A percentile compares a stretch with the other conserved stretches of the same genome.
phyloP scores from a whole-genome alignment of 2,888 invertebrate genomes.

The Pyrrhia umbra region DNA sequence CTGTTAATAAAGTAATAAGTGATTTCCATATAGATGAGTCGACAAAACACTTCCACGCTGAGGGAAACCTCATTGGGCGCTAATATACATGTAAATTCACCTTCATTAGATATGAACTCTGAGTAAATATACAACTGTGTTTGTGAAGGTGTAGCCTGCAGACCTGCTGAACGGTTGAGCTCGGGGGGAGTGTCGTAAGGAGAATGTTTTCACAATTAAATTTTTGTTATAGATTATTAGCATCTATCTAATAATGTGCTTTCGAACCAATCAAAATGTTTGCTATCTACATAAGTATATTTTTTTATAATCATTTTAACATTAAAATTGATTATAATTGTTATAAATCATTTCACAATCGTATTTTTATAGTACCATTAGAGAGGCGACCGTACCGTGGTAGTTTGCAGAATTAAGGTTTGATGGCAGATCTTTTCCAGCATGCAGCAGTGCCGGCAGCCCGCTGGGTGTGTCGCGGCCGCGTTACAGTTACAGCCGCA shows the following conservation, averaged over 20 bases:
- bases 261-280: too few species aligned
- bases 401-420: too few species aligned
- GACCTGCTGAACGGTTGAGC: constrained; percentile 1
- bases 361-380: too few species aligned
- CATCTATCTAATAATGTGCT: too few species aligned
- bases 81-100: constrained; percentile 70
- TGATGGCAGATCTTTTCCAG: too few species aligned
- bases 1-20: constrained; percentile 59
- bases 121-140: constrained; percentile 39
- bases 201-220: neutral
- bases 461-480: neutral
- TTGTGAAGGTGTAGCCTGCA: constrained; percentile 6
- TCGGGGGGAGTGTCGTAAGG: neutral
- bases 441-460: neutral
- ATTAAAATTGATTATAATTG: too few species aligned
- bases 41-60: constrained; percentile 54
- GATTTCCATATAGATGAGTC: constrained; percentile 70
- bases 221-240: too few species aligned
- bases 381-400: too few species aligned
- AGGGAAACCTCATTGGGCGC: constrained; percentile 58
- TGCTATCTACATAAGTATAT: too few species aligned
- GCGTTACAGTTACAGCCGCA: constrained; percentile 4
- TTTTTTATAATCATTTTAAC: too few species aligned
- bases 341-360: too few species aligned
- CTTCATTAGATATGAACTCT: constrained; percentile 58